Conservation (phyloP, 92 coral and sea anemone species). For the Heliopora coerulea region DNA sequence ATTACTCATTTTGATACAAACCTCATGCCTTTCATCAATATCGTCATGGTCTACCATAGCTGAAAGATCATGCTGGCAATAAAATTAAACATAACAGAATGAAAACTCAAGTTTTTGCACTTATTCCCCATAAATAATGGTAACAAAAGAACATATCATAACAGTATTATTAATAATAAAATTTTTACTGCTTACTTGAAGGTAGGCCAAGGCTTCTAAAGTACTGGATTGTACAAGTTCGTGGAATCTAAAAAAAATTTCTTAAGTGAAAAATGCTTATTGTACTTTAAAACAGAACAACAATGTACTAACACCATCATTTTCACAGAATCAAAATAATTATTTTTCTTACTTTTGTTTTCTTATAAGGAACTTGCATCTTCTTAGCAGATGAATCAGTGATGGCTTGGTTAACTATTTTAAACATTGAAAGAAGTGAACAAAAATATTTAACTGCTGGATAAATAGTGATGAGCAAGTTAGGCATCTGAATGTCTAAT, state of each 20-base stretch:
- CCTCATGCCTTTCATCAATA: slow-evolving; percentile 83
- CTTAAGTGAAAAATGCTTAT: not conserved
- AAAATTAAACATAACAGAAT: not conserved
- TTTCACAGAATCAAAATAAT: not conserved
- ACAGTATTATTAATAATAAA: too few species aligned
- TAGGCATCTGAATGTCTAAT: too few species aligned
- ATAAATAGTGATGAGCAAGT: too few species aligned
- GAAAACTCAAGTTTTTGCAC: too few species aligned
- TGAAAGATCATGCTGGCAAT: slow-evolving; percentile 75
- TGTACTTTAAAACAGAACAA: too few species aligned
- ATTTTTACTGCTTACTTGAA: slow-evolving; percentile 70
- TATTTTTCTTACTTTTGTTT: slow-evolving; percentile 71
- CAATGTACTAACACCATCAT: too few species aligned
- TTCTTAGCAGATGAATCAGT: slow-evolving; percentile 68
- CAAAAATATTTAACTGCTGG: too few species aligned
- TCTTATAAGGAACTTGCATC: slow-evolving; percentile 80
- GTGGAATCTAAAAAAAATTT: slow-evolving; percentile 58
- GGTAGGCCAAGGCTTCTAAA: slow-evolving; percentile 67
- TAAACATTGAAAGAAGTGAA: not conserved
- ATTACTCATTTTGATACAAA: too few species aligned
- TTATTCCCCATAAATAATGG: too few species aligned
- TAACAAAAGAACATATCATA: too few species aligned
- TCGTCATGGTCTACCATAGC: slow-evolving; percentile 82
- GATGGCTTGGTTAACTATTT: slow-evolving; percentile 86
- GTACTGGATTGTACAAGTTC: slow-evolving; percentile 73